Evolutionary conservation across 2,113 vertebrate genomes (phyloP).

Genomic region (Burhinus oedicnemus): DNA sequence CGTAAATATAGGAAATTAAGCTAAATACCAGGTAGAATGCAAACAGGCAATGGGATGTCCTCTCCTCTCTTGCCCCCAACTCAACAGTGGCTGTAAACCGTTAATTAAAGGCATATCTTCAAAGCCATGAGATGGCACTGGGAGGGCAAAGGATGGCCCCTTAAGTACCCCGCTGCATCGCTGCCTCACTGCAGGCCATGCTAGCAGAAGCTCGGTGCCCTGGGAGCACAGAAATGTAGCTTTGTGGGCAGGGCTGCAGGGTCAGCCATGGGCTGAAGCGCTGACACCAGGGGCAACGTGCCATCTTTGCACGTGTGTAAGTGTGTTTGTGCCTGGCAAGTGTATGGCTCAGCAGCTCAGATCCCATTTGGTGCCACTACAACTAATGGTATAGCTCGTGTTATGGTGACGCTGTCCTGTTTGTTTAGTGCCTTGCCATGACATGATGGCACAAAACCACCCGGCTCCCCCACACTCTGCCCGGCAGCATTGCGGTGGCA

Average conservation of each 20-base stretch:
- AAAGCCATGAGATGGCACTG: background rate
- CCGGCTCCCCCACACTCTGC: background rate
- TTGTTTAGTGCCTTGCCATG: background rate
- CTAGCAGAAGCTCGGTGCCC: background rate
- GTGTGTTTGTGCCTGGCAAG: background rate
- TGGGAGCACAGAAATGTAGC: background rate
- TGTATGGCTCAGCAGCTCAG: background rate
- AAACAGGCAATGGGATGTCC: background rate
- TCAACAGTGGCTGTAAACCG: background rate
- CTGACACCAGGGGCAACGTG: rapidly evolving
- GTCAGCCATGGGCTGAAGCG: background rate
- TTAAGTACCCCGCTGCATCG: rapidly evolving
- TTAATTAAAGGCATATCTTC: background rate
- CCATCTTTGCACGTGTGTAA: background rate
- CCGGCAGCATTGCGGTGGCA: background rate
- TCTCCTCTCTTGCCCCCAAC: background rate
- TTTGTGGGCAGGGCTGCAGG: background rate
- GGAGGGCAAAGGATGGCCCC: background rate
- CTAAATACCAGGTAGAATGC: background rate
- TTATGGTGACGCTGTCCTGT: background rate
- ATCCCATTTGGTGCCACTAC: background rate
- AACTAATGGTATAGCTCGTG: background rate
- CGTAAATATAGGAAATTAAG: background rate
- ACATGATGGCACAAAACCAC: background rate
- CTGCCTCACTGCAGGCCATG: background rate